Conservation (phyloP, 2,888 invertebrate species). For the Phyto melanocephala region DNA sequence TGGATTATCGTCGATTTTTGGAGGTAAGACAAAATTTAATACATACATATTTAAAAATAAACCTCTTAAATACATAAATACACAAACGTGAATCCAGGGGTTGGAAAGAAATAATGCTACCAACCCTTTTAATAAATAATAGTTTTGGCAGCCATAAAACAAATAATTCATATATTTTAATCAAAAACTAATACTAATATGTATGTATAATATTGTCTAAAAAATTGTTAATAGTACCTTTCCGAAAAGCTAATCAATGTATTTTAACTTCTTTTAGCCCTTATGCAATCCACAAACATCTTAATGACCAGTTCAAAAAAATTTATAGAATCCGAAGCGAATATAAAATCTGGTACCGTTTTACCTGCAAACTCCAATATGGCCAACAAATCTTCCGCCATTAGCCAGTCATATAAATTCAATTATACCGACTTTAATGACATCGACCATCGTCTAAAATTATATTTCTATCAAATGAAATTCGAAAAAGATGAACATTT, state of each 20-base stretch:
- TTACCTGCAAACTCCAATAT: background rate
- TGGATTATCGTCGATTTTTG: slow-evolving; percentile 77
- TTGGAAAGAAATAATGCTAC: too few relatives aligned
- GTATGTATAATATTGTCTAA: too few relatives aligned
- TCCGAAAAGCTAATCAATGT: too few relatives aligned
- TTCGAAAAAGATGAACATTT: slow-evolving; percentile 81
- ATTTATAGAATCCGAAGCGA: slow-evolving; percentile 70
- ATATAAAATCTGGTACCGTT: slow-evolving; percentile 58
- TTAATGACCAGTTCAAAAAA: slow-evolving; percentile 77
- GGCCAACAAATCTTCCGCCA: slow-evolving; percentile 53
- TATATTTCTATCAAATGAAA: slow-evolving; percentile 80
- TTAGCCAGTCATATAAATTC: slow-evolving; percentile 79
- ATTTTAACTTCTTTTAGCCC: slow-evolving; percentile 72
- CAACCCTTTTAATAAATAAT: too few relatives aligned
- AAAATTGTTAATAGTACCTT: too few relatives aligned
- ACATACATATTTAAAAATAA: too few relatives aligned
- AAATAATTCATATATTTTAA: too few relatives aligned
- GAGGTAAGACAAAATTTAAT: too few relatives aligned
- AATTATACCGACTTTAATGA: slow-evolving; percentile 80
- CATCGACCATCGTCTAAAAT: slow-evolving; percentile 82
- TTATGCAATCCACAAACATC: slow-evolving; percentile 80
- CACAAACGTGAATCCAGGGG: too few relatives aligned
- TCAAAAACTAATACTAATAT: too few relatives aligned
- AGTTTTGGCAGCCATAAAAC: too few relatives aligned
- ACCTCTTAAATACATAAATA: too few relatives aligned